phyloP scores from a whole-genome alignment of 2,797 vertebrate genomes.

The Alfaro cultratus region DNA sequence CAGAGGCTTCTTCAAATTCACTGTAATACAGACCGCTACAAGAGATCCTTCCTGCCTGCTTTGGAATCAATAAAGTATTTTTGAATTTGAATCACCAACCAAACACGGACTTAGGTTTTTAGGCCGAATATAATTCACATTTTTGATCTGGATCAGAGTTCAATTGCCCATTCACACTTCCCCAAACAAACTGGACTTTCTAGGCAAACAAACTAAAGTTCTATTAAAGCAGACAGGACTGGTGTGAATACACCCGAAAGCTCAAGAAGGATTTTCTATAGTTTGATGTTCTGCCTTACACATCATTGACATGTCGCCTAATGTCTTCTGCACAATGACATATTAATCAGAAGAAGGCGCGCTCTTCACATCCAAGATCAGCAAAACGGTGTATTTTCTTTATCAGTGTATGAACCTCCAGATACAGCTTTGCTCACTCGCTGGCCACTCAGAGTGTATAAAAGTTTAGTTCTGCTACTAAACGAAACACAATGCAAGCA shows the following conservation, averaged over 20 bases:
- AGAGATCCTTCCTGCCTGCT: too few relatives aligned
- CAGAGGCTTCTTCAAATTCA: too few relatives aligned
- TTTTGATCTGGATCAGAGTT: too few relatives aligned
- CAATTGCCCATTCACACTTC: too few relatives aligned
- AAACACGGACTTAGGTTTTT: too few relatives aligned
- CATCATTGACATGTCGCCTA: neutral
- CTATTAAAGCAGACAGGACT: too few relatives aligned
- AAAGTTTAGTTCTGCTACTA: neutral
- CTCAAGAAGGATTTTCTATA: neutral
- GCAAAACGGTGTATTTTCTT: neutral
- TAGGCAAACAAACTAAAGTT: too few relatives aligned
- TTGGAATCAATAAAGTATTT: too few relatives aligned
- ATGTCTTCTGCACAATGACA: neutral
- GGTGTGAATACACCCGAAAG: neutral
- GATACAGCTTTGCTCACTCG: neutral
- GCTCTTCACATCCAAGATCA: neutral
- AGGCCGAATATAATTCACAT: too few relatives aligned
- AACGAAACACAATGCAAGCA: neutral
- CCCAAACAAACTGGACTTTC: too few relatives aligned
- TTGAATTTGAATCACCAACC: too few relatives aligned
- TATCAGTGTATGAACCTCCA: neutral
- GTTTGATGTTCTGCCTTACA: neutral
- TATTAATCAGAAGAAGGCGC: neutral
- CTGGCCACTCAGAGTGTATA: neutral
- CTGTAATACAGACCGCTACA: too few relatives aligned